Conservation (phyloP, 2,797 vertebrate species). For the Anas acuta region DNA sequence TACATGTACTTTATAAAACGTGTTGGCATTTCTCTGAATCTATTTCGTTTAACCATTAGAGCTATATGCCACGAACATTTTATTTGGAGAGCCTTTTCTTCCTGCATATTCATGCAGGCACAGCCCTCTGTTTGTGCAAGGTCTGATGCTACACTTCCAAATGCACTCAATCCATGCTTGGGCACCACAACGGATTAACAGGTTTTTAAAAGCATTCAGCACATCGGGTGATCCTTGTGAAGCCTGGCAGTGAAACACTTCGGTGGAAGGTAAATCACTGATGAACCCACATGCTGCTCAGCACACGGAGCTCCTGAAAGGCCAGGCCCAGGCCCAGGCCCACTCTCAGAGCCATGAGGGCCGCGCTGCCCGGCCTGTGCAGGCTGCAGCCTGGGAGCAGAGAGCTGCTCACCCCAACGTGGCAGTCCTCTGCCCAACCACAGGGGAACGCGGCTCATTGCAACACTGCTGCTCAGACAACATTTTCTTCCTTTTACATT, state of each 20-base stretch:
- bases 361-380: neutral
- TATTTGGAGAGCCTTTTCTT: neutral
- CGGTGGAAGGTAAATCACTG: neutral
- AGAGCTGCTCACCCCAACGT: too few species aligned
- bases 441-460: neutral
- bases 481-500: neutral
- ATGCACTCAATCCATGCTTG: too few species aligned
- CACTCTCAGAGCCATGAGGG: neutral
- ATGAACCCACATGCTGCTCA: neutral
- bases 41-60: too few species aligned
- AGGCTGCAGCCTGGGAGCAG: too few species aligned
- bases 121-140: neutral
- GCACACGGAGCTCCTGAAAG: too few species aligned
- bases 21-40: neutral
- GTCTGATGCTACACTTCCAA: neutral
- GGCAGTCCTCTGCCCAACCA: neutral
- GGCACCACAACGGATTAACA: neutral
- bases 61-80: fast-evolving
- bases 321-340: neutral
- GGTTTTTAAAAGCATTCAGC: neutral
- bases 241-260: neutral
- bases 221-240: fast-evolving
- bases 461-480: neutral
- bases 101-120: neutral
- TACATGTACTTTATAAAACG: neutral